Base-by-base conservation (phyloP, 2,113 vertebrate species). In the Casuarius casuarius region DNA sequence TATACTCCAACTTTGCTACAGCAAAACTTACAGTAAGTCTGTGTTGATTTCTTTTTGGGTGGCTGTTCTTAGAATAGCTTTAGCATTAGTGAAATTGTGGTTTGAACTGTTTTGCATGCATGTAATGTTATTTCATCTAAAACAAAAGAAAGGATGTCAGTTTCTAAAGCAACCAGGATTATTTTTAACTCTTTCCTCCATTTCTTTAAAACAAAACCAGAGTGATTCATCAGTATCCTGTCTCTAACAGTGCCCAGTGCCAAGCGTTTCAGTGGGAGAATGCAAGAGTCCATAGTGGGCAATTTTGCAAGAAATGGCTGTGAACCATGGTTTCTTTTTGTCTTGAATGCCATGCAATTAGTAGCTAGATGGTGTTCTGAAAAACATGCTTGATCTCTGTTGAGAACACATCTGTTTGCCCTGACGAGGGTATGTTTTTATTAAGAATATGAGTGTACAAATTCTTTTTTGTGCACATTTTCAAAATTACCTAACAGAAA, bases 141-240 rank as follows among this genome's bases (percentile, higher is more conserved):
- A 92, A 44, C 78, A 87, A 95, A 96, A 96, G 91, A 95, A 97
- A 94, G 84, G 84, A 90, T 94, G 82, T 94, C 84, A 86, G 89
- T 84, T 91, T 96, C 91, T 96, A 92, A 95, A 91, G 91, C 89
- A 95, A 87, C 59, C 25, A 88, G 72, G 81, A 95, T 90, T 82
- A 38, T 83, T 97, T 95, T 97, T 95, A 96, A 96, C 94, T 94
- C 93, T 96, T 92, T 94, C 79, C 65, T 97, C 14, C 26, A 19
- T 72, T 86, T 92, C 38, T 94, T 88, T 85, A 86, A 77, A 95
- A 92, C 56, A 80, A 92, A 74, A 40, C 13, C 4, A 1, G 49
- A 12, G 67, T 84, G 71, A 77, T 95, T 94, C 15, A 42, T 63
- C 79, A 14, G 49, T 25, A 63, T 85, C 46, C 49, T 94, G 28